These are phyloP conservation scores for Bothrops alternatus DNA, from an alignment of 2,797 vertebrate species.

Conservation along the genomic window DNA sequence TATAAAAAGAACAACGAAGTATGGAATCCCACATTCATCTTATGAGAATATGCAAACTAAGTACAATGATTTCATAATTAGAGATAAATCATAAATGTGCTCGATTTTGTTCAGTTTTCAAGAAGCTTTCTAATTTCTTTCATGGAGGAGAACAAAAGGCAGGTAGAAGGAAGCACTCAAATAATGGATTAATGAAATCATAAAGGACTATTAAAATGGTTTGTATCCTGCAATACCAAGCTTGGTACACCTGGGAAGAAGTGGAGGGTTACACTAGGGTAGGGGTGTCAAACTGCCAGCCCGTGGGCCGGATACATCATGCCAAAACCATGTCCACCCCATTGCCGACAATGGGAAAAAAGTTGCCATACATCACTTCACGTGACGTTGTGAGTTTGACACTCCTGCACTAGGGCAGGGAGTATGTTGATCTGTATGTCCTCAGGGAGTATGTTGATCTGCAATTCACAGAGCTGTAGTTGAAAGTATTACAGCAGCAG, in stretches of 20 bases:
- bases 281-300: too few species aligned
- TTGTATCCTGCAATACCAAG: background rate
- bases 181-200: background rate
- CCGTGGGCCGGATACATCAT: too few species aligned
- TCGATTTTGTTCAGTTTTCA: slow-evolving; percentile 7
- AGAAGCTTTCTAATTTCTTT: slow-evolving; percentile 10
- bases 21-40: slow-evolving; percentile 32
- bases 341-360: too few species aligned
- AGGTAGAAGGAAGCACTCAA: background rate
- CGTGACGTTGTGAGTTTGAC: too few species aligned
- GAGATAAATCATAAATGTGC: slow-evolving; percentile 25
- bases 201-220: background rate
- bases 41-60: slow-evolving; percentile 31
- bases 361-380: too few species aligned
- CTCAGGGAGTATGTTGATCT: background rate
- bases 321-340: too few species aligned
- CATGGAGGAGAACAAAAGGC: background rate
- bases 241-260: background rate
- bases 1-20: slow-evolving; percentile 44
- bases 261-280: background rate
- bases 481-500: background rate
- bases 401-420: background rate
- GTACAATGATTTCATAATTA: slow-evolving; percentile 41
- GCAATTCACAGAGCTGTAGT: background rate
- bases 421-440: background rate